Evolutionary conservation across 2,113 vertebrate species (phyloP).

Genomic region (Prolemur simus): DNA sequence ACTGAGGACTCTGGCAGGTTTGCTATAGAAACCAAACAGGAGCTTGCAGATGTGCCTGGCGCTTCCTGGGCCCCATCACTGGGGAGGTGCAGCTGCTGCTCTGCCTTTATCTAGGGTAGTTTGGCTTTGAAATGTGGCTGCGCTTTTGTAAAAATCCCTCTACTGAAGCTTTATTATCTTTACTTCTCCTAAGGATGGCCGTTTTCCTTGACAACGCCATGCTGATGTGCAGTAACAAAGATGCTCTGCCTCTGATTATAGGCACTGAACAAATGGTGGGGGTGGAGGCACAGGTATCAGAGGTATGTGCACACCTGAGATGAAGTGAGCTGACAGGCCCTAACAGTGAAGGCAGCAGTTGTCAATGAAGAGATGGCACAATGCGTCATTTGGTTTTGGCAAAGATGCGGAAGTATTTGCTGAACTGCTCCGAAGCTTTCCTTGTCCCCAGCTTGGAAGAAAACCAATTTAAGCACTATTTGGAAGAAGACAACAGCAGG

Average conservation of each 20-base stretch:
- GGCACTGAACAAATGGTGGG: not conserved
- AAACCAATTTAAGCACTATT: conserved; percentile 44
- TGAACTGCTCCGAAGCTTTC: conserved; percentile 8
- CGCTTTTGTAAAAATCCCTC: not conserved
- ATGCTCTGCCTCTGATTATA: not conserved
- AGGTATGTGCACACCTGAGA: not conserved
- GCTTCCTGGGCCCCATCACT: conserved; percentile 53
- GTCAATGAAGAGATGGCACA: conserved; percentile 24
- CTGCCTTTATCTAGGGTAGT: conserved; percentile 59
- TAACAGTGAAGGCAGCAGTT: conserved; percentile 55
- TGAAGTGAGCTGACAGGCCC: not conserved
- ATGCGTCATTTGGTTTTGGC: conserved; percentile 23
- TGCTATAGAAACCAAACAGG: conserved; percentile 59
- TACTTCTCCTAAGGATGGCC: conserved; percentile 29
- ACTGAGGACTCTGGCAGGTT: conserved; percentile 59
- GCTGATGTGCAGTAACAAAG: conserved; percentile 20
- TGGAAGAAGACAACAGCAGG: conserved; percentile 26
- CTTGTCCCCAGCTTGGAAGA: conserved; percentile 47
- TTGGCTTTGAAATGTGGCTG: conserved; percentile 71
- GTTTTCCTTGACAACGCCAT: conserved; percentile 37
- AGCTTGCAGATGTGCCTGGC: conserved; percentile 75
- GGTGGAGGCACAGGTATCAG: not conserved
- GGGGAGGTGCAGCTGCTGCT: conserved; percentile 68
- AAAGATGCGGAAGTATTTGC: conserved; percentile 13
- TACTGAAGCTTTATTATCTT: conserved; percentile 37